Percentiles rank a stretch among this genome's conserved stretches.
Conservation (phyloP, 2,888 invertebrate species). For the Tortricodes alternella region DNA sequence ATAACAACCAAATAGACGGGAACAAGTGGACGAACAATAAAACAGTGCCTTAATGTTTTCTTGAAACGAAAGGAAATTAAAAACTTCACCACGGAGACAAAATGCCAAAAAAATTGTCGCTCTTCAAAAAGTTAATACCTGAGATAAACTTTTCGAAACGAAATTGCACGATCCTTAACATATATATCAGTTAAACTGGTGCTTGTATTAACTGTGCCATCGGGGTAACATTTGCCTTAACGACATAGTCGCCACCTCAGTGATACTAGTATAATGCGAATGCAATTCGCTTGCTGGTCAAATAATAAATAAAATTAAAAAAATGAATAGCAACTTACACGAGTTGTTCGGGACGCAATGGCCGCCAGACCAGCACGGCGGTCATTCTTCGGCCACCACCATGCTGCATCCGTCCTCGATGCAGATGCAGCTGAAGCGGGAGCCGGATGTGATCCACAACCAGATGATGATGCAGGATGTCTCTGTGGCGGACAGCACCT, state of each 20-base stretch:
- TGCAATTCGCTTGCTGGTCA: conserved; percentile 69
- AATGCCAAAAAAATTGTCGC: conserved; percentile 78
- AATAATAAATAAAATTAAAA: too few species aligned
- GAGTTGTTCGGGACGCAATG: conserved; percentile 78
- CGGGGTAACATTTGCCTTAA: conserved; percentile 74
- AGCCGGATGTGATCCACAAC: conserved; percentile 68
- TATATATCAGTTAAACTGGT: conserved; percentile 75
- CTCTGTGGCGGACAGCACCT: conserved; percentile 83
- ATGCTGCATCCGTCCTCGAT: conserved; percentile 67
- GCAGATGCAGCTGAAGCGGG: conserved; percentile 65
- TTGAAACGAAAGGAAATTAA: conserved; percentile 57
- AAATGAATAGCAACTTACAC: conserved; percentile 77
- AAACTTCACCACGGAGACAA: conserved; percentile 73
- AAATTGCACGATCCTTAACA: conserved; percentile 73
- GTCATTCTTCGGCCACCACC: conserved; percentile 72
- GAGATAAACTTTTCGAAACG: conserved; percentile 77
- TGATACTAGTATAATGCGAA: conserved; percentile 73
- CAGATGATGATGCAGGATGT: conserved; percentile 69
- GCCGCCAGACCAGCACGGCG: conserved; percentile 78
- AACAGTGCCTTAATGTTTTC: conserved; percentile 76
- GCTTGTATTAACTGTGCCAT: conserved; percentile 74
- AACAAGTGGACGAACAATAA: conserved; percentile 67
- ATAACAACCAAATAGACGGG: conserved; percentile 52
- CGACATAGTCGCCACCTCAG: conserved; percentile 73
- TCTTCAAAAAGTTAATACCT: conserved; percentile 77